Conservation (phyloP, 2,888 invertebrate genomes). For the Microctonus aethiopoides region DNA sequence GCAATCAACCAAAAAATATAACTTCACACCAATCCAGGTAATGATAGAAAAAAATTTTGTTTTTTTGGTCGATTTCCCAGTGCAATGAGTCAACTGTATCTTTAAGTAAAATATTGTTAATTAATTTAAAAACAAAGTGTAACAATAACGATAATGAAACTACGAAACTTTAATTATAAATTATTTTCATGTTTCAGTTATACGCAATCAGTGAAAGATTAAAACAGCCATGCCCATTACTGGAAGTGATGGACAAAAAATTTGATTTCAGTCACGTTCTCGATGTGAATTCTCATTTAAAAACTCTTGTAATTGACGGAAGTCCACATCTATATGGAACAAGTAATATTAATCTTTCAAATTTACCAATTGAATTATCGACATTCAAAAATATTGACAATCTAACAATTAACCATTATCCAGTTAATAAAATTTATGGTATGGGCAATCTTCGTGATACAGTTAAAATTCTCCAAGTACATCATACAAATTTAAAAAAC, state of each 20-base stretch:
- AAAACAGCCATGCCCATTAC: constrained; percentile 85
- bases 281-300: constrained; percentile 86
- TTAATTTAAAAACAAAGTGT: no score
- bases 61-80: no score
- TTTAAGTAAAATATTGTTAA: background rate
- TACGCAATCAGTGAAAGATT: constrained; percentile 91
- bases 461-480: constrained; percentile 74
- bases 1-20: constrained; percentile 73
- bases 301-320: constrained; percentile 76
- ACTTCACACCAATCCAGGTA: constrained; percentile 84
- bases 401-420: constrained; percentile 77
- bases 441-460: constrained; percentile 73
- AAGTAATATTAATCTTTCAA: constrained; percentile 87
- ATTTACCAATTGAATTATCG: constrained; percentile 82
- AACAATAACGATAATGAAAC: no score
- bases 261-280: constrained; percentile 92
- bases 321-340: constrained; percentile 77
- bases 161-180: background rate
- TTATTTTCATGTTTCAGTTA: constrained; percentile 72
- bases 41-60: background rate
- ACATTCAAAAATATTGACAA: constrained; percentile 83
- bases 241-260: constrained; percentile 81
- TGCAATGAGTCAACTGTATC: no score
- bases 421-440: constrained; percentile 75
- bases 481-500: constrained; percentile 75